These are phyloP conservation scores for Sphyrna mokarran DNA, from an alignment of 2,113 vertebrate species.

Conservation along the genomic window DNA sequence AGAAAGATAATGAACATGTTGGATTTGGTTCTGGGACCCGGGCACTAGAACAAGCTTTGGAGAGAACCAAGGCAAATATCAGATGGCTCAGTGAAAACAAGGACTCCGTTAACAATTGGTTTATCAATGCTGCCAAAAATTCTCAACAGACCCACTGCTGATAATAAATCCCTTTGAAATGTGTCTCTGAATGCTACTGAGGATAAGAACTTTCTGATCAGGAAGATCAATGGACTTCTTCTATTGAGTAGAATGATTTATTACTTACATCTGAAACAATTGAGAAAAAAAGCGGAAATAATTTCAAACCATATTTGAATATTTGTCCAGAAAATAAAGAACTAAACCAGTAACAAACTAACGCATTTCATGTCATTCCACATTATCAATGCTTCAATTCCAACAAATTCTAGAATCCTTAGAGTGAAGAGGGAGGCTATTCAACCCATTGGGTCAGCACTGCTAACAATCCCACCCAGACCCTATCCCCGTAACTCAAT, in stretches of 20 bases:
- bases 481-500: too few relatives aligned
- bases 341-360: not conserved
- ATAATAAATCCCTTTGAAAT: not conserved
- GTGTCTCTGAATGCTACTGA: not conserved
- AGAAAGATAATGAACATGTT: slow-evolving; percentile 52
- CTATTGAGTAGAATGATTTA: not conserved
- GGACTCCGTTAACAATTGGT: slow-evolving; percentile 55
- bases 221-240: too few relatives aligned
- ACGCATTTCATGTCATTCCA: not conserved
- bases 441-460: too few relatives aligned
- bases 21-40: slow-evolving; percentile 63
- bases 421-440: too few relatives aligned
- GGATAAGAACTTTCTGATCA: not conserved
- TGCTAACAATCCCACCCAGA: too few relatives aligned
- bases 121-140: slow-evolving; percentile 40
- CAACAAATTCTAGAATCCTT: not conserved
- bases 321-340: not conserved
- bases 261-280: not conserved
- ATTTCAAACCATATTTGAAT: not conserved
- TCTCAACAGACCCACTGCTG: too few relatives aligned
- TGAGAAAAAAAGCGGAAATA: not conserved
- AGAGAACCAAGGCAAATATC: slow-evolving; percentile 70
- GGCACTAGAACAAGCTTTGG: slow-evolving; percentile 69
- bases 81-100: slow-evolving; percentile 70
- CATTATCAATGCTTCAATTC: not conserved